Conservation (phyloP, 1,140 invertebrate species). For the Calephelis virginiensis region DNA sequence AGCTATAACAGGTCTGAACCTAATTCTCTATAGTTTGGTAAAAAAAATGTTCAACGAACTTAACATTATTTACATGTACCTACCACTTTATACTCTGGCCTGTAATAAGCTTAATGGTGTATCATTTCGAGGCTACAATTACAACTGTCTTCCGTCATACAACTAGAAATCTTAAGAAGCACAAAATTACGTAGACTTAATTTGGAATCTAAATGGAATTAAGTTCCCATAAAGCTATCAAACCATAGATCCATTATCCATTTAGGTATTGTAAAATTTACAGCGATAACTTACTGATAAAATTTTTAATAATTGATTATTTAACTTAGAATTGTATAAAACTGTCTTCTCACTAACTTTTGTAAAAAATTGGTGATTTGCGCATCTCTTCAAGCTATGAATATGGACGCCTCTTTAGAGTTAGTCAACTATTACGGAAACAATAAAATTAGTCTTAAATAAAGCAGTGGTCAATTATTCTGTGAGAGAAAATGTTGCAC, state of each 20-base stretch:
- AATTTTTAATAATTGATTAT: constrained; percentile 60
- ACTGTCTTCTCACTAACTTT: constrained; percentile 67
- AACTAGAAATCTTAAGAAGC: not conserved
- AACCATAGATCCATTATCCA: constrained; percentile 42
- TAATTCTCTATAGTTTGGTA: too few species aligned
- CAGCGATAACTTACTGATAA: constrained; percentile 57
- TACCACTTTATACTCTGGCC: too few species aligned
- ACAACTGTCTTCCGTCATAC: not conserved
- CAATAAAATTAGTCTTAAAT: constrained; percentile 73
- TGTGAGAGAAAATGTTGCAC: constrained; percentile 21
- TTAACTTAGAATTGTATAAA: constrained; percentile 69
- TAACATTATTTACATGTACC: too few species aligned
- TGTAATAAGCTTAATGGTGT: too few species aligned
- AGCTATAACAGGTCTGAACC: too few species aligned
- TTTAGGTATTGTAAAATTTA: constrained; percentile 62
- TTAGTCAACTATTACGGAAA: constrained; percentile 73
- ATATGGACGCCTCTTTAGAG: constrained; percentile 76
- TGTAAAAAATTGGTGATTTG: constrained; percentile 73
- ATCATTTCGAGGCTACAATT: not conserved
- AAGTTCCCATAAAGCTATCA: constrained; percentile 65
- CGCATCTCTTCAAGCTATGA: constrained; percentile 73
- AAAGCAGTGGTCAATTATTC: constrained; percentile 71
- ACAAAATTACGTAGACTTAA: not conserved
- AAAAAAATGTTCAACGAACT: too few species aligned
- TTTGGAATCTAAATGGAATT: constrained; percentile 66